phyloP scores from a whole-genome alignment of 1,140 invertebrate species.

The Lysiphlebus fabarum region DNA sequence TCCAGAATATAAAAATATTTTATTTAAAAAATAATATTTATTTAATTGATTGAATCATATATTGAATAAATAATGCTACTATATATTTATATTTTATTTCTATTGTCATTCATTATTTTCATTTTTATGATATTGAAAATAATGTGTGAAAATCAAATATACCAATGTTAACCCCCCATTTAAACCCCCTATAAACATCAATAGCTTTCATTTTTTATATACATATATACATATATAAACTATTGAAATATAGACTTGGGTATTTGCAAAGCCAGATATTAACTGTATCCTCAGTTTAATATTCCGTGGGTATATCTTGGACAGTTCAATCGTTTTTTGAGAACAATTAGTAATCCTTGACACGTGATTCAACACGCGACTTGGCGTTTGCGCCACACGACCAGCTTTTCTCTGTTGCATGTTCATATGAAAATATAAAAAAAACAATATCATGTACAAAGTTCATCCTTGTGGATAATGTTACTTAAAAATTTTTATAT shows the following conservation, averaged over 20 bases:
- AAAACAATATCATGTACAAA: no score
- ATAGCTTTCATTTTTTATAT: slow-evolving; percentile 5
- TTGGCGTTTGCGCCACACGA: not conserved
- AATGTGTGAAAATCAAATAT: slow-evolving; percentile 11
- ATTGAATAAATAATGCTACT: no score
- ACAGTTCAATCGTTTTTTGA: slow-evolving; percentile 12
- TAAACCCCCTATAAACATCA: not conserved
- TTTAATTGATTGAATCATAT: no score
- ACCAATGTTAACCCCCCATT: not conserved
- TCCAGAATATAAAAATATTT: no score
- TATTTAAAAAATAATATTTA: no score
- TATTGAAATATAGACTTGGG: not conserved
- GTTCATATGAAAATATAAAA: no score
- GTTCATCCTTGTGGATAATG: no score
- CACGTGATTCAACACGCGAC: slow-evolving; percentile 9
- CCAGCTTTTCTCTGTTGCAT: not conserved
- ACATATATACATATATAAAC: not conserved
- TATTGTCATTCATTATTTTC: no score
- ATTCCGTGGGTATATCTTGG: not conserved
- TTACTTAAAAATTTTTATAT: no score
- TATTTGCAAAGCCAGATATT: slow-evolving; percentile 13
- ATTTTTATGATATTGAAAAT: not conserved
- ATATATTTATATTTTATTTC: no score
- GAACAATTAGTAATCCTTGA: slow-evolving; percentile 17
- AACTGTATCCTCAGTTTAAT: slow-evolving; percentile 14